Percentiles rank a stretch among this genome's conserved stretches.
Evolutionary conservation across 2,113 vertebrate species (phyloP).

Genomic region (Australoheros scitulus): DNA sequence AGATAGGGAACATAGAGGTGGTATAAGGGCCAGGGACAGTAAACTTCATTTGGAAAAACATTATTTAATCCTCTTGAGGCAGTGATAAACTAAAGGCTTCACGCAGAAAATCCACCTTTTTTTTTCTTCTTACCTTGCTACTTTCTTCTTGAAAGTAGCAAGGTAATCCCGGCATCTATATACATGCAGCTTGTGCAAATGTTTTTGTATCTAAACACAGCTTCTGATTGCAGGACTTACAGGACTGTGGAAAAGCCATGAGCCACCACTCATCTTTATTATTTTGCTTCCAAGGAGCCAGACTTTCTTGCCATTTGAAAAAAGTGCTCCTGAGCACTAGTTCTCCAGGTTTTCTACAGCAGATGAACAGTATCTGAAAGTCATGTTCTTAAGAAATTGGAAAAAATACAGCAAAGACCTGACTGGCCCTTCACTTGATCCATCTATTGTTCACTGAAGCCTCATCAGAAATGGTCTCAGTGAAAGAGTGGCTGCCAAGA

Average conservation of each 20-base stretch:
- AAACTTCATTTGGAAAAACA: constrained; percentile 59
- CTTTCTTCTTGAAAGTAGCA: neutral
- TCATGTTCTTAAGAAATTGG: neutral
- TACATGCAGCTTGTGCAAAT: constrained; percentile 12
- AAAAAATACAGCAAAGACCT: neutral
- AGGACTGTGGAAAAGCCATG: neutral
- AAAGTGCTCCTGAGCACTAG: too few relatives aligned
- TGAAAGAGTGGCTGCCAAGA: neutral
- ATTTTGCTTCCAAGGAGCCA: too few relatives aligned
- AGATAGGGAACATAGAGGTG: constrained; percentile 46
- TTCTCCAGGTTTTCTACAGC: neutral
- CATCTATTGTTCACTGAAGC: neutral
- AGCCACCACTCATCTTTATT: too few relatives aligned
- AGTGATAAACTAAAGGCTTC: constrained; percentile 51
- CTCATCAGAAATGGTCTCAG: neutral
- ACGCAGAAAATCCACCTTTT: constrained; percentile 11
- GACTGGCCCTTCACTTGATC: neutral
- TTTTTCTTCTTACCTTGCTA: too few relatives aligned
- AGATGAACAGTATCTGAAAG: neutral
- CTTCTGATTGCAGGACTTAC: neutral
- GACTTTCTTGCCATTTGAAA: too few relatives aligned
- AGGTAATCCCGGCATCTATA: constrained; percentile 26
- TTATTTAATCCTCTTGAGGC: constrained; percentile 66
- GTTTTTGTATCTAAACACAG: constrained; percentile 2
- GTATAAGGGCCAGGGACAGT: constrained; percentile 43